Evolutionary conservation across 2,113 vertebrate genomes (phyloP).

Genomic region (Glaucomys volans): DNA sequence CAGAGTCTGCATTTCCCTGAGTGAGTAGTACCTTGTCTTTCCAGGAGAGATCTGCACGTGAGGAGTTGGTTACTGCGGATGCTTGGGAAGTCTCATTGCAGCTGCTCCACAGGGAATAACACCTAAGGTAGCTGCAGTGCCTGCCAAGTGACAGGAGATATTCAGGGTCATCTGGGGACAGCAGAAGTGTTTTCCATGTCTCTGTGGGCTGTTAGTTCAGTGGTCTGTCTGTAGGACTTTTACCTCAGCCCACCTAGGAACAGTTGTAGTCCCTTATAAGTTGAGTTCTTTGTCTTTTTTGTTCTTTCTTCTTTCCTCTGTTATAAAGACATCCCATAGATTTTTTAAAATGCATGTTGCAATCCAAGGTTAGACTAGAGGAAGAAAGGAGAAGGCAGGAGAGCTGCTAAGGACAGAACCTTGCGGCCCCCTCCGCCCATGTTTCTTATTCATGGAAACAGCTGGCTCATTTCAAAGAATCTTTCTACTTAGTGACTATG

Average conservation of each 20-base stretch:
- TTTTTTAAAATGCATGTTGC: not conserved
- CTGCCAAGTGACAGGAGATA: not conserved
- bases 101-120: not conserved
- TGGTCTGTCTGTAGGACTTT: not conserved
- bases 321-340: accelerated
- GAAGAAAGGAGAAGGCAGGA: not conserved
- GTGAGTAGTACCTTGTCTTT: not conserved
- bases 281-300: not conserved
- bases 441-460: not conserved
- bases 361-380: not conserved
- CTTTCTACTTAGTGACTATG: not conserved
- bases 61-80: not conserved
- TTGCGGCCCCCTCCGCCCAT: accelerated
- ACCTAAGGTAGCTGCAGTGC: not conserved
- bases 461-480: not conserved
- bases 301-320: not conserved
- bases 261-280: not conserved
- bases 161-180: accelerated
- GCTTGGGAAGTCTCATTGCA: accelerated
- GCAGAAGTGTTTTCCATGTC: not conserved
- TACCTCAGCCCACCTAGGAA: not conserved
- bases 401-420: not conserved
- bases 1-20: not conserved
- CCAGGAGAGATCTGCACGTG: not conserved
- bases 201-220: not conserved